Conservation (phyloP, 2,888 invertebrate genomes). For the Rhorus exstirpatorius region DNA sequence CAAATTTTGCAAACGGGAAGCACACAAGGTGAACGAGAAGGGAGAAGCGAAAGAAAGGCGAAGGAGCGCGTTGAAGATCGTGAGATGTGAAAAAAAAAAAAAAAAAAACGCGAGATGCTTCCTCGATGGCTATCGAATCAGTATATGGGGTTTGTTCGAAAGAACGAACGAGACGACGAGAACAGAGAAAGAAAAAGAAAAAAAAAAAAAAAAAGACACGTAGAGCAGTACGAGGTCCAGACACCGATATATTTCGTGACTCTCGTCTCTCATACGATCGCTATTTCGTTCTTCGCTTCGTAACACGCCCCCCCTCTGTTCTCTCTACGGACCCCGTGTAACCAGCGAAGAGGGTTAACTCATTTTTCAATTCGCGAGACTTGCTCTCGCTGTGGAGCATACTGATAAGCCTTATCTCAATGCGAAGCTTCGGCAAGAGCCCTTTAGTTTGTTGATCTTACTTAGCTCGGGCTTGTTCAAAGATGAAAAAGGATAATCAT, state of each 20-base stretch:
- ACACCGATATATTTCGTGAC: conserved; percentile 42
- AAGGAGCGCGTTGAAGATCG: no score
- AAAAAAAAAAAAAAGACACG: not conserved
- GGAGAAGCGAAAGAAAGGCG: no score
- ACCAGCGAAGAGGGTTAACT: conserved; percentile 57
- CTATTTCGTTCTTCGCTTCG: conserved; percentile 26
- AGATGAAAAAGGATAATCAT: conserved; percentile 68
- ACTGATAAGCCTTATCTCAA: conserved; percentile 71
- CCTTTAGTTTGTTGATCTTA: conserved; percentile 61
- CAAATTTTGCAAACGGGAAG: conserved; percentile 7
- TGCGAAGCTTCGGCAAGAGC: conserved; percentile 24
- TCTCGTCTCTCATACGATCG: conserved; percentile 60
- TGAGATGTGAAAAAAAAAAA: not conserved
- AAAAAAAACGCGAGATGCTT: not conserved
- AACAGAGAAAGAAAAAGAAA: not conserved
- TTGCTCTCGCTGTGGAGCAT: conserved; percentile 59
- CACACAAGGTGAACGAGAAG: no score
- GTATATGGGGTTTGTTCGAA: conserved; percentile 5
- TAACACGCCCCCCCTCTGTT: not conserved
- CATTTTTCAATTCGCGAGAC: conserved; percentile 71
- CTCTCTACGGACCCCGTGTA: no score
- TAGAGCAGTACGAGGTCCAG: conserved; percentile 17
- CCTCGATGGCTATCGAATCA: not conserved
- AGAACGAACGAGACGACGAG: not conserved
- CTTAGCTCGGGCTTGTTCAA: conserved; percentile 53